These are phyloP conservation scores for Eupithecia pulchellata DNA, from an alignment of 2,888 invertebrate species.

Conservation along the genomic window DNA sequence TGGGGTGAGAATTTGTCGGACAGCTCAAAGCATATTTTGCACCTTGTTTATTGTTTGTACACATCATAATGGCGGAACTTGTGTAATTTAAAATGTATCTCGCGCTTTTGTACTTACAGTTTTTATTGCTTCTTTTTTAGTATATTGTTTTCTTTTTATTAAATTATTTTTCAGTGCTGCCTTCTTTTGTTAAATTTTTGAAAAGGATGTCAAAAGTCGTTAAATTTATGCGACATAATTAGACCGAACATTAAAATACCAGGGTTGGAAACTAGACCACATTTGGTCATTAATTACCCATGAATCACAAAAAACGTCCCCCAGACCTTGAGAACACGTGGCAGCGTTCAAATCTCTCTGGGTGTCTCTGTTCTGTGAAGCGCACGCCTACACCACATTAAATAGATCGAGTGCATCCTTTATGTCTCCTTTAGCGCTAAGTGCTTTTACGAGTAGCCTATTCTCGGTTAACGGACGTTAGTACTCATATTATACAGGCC, in stretches of 20 bases:
- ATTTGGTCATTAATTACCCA: constrained; percentile 43
- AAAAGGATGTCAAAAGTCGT: constrained; percentile 13
- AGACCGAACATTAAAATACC: constrained; percentile 10
- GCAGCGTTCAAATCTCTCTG: constrained; percentile 46
- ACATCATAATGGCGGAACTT: constrained; percentile 51
- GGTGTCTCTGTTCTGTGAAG: constrained; percentile 40
- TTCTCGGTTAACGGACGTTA: constrained; percentile 54
- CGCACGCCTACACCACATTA: constrained; percentile 72
- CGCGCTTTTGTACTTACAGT: constrained; percentile 15
- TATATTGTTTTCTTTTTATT: neutral
- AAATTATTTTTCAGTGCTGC: neutral
- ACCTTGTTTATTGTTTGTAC: constrained; percentile 59
- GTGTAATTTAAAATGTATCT: constrained; percentile 57
- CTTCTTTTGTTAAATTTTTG: neutral
- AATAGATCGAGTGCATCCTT: constrained; percentile 78
- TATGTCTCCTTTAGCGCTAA: constrained; percentile 76
- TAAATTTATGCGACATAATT: constrained; percentile 29
- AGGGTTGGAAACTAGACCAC: constrained; percentile 39
- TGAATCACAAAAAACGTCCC: constrained; percentile 44
- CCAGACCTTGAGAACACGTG: constrained; percentile 47
- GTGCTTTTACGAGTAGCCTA: constrained; percentile 77
- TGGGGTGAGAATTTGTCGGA: constrained; percentile 72
- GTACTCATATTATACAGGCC: constrained; percentile 16
- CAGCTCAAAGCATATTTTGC: constrained; percentile 61
- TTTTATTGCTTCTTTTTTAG: constrained; percentile 22